Evolutionary conservation across 2,888 invertebrate genomes (phyloP), one percentile per base, ranked within the genome.

Genomic region (Mythimna ferrago): DNA sequence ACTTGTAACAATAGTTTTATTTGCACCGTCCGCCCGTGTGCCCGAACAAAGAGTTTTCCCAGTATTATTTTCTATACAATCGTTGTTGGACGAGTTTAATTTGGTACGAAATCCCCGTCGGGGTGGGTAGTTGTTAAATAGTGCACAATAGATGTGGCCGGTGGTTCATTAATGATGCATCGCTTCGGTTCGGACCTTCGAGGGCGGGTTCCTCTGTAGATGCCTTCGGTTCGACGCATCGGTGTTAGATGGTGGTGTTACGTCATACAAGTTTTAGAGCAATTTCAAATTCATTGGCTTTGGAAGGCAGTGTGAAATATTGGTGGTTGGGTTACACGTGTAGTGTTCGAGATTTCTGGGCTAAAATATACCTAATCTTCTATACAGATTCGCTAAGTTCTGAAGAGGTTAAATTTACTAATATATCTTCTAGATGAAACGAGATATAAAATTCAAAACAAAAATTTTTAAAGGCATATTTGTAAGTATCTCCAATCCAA

Each of bases 101-200:
- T 94, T 91, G 85, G 88, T 83, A 76, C 86, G 85, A 90, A 90
- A 90, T 91, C 90, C 91, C 89, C 81, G 81, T 80, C 81, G 86
- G 88, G 88, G 87, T 84, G 91, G 91, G 90, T 92, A 90, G 92
- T 93, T 90, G 93, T 94, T 93, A 94, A 95, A 94, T 95, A 95
- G 93, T 94, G 93, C 91, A 96, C 96, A 96, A 95, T 95, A 93
- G 93, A 92, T 90, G 92, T 92, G 93, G 93, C 89, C 90, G 88
- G 90, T 83, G 75, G 84, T 80, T 90, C 93, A 95, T 95, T 94
- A 96, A 94, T 91, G 92, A 94, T 96, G 93, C 92, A 96, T 87
- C 85, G 81, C 80, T 90, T 91, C 89, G 91, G 91, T 86, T 91
- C 91, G 93, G 94, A 94, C 95, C 93, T 92, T 91, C 78, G 91